Conservation (phyloP, 2,888 invertebrate species). For the Acanthopleura granulata region DNA sequence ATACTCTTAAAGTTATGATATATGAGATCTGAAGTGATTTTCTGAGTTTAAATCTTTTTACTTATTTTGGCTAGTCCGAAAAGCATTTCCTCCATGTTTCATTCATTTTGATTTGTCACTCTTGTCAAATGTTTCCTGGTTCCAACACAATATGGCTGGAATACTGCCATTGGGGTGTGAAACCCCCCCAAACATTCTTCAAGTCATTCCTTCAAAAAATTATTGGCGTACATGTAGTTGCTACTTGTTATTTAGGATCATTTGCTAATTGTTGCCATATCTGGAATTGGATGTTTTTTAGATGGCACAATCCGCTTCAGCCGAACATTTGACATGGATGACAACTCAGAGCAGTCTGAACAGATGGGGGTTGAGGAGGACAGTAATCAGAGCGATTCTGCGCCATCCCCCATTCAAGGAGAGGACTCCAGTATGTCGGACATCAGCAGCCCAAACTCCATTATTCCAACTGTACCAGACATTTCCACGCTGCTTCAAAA, state of each 20-base stretch:
- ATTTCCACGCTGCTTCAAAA: slow-evolving; percentile 35
- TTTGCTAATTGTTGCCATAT: neutral
- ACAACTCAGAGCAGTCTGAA: slow-evolving; percentile 87
- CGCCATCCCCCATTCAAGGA: slow-evolving; percentile 63
- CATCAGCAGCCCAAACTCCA: slow-evolving; percentile 43
- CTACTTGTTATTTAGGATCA: neutral
- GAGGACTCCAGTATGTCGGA: slow-evolving; percentile 57
- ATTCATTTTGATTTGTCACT: too few relatives aligned
- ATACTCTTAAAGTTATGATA: too few relatives aligned
- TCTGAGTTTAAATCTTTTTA: too few relatives aligned
- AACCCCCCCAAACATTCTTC: too few relatives aligned
- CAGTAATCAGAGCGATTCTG: slow-evolving; percentile 76
- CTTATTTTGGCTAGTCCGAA: too few relatives aligned
- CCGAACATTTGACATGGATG: slow-evolving; percentile 90
- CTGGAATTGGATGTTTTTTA: slow-evolving; percentile 56
- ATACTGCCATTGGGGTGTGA: too few relatives aligned
- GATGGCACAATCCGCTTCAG: slow-evolving; percentile 92
- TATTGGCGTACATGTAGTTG: neutral
- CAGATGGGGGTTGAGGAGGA: slow-evolving; percentile 81
- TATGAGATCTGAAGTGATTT: too few relatives aligned
- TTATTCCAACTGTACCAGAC: slow-evolving; percentile 45
- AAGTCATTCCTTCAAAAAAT: too few relatives aligned
- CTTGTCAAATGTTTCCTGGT: too few relatives aligned
- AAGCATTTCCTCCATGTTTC: too few relatives aligned
- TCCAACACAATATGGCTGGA: too few relatives aligned